These are phyloP conservation scores for Tenthredo distinguenda DNA, from an alignment of 2,888 invertebrate genomes.

Conservation along the genomic window DNA sequence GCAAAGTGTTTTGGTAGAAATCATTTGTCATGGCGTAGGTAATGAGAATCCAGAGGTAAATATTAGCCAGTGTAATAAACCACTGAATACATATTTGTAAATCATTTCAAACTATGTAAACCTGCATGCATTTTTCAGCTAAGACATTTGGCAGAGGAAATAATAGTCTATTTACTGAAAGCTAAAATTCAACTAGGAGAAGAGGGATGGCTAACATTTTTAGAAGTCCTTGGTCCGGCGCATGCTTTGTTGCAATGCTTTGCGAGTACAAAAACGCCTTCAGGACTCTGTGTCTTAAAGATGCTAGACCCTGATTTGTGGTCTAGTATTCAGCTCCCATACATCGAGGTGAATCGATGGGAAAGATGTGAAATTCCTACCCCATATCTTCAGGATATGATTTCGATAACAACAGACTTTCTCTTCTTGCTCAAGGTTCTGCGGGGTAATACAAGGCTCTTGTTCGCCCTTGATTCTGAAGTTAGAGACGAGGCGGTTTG, in stretches of 20 bases:
- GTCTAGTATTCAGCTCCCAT: conserved; percentile 81
- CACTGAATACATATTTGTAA: neutral
- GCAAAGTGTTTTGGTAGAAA: conserved; percentile 82
- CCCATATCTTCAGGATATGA: neutral
- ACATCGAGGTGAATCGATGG: conserved; percentile 76
- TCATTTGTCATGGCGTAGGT: conserved; percentile 83
- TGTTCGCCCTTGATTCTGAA: conserved; percentile 76
- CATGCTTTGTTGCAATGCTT: conserved; percentile 83
- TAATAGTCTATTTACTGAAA: conserved; percentile 83
- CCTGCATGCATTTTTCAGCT: conserved; percentile 78
- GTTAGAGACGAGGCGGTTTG: conserved; percentile 79
- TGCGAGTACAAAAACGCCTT: conserved; percentile 78
- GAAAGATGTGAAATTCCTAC: conserved; percentile 16
- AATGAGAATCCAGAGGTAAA: conserved; percentile 77
- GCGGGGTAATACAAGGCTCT: conserved; percentile 79
- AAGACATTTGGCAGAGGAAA: conserved; percentile 81
- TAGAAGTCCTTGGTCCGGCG: conserved; percentile 82
- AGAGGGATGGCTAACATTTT: conserved; percentile 82
- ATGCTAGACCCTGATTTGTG: conserved; percentile 84
- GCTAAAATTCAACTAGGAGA: conserved; percentile 83
- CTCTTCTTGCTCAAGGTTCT: conserved; percentile 72
- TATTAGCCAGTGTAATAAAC: conserved; percentile 3
- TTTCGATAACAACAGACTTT: neutral
- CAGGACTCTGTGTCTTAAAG: conserved; percentile 83
- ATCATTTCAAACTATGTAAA: neutral